Evolutionary conservation across 1,140 invertebrate genomes (phyloP), one percentile per base, ranked within the genome.

Genomic region (Apocrypta bakeri): DNA sequence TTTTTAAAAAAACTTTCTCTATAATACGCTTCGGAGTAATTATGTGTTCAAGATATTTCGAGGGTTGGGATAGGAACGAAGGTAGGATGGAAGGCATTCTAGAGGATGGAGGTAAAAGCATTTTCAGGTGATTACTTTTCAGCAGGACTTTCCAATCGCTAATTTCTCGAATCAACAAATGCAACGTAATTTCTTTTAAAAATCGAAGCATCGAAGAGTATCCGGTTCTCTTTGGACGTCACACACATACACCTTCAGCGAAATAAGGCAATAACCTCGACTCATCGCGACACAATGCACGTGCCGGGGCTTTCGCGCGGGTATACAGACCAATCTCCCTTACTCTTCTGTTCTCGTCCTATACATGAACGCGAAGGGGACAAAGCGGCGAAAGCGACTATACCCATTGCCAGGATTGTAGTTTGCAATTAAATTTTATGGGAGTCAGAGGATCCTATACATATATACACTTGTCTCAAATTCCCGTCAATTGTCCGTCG

Each of bases 341-440:
- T 66, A 0, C 61, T 77, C 33, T 24, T 12, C 21, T n/a, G 7
- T 37, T 8, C n/a, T 31, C 6, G 73, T 29, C n/a, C n/a, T 17
- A 21, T 14, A 24, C 6, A 74, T 24, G 2, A 29, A 24, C 25
- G 48, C 17, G 48, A 17, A 61, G 25, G 29, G n/a, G n/a, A n/a
- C n/a, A n/a, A n/a, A n/a, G n/a, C n/a, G n/a, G n/a, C n/a, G n/a
- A n/a, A n/a, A 25, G 1, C 11, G n/a, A 17, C 1, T 4, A 17
- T 12, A 24, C 31, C 31, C 69, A 9, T 29, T 31, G 29, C 40
- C 8, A 11, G 14, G 56, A 83, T 76, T n/a, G 56, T 17, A 75
- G 71, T 66, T 75, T 24, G 89, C 91, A 91, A 92, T 92, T 92
- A 92, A 92, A 90, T 90, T 92, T 92, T 91, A 92, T 87, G 89